Evolutionary conservation across 1,140 invertebrate species (phyloP).

Genomic region (Heliconius eleuchia): DNA sequence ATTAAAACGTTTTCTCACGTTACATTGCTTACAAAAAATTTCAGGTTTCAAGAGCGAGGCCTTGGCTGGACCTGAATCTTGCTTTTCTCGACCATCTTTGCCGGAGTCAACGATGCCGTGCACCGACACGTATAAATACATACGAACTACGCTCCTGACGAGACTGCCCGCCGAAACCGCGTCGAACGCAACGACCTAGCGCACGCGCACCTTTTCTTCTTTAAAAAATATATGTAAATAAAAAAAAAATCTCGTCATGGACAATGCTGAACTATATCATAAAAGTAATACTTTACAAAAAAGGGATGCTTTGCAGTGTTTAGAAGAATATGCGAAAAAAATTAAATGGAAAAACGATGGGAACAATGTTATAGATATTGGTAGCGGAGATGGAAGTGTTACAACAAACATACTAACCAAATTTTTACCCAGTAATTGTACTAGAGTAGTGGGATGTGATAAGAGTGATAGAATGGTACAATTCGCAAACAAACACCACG

Average conservation of each 20-base stretch:
- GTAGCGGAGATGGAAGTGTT: slow-evolving; percentile 89
- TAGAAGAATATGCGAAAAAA: slow-evolving; percentile 84
- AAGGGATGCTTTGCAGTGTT: slow-evolving; percentile 84
- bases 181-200: slow-evolving; percentile 52
- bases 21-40: slow-evolving; percentile 7
- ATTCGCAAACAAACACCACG: slow-evolving; percentile 83
- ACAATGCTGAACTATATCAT: slow-evolving; percentile 84
- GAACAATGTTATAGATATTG: slow-evolving; percentile 87
- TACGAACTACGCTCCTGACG: slow-evolving; percentile 53
- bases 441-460: slow-evolving; percentile 84
- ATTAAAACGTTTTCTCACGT: neutral
- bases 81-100: slow-evolving; percentile 37
- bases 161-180: slow-evolving; percentile 60
- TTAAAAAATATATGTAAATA: slow-evolving; percentile 34
- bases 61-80: slow-evolving; percentile 22
- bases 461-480: slow-evolving; percentile 87
- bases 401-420: slow-evolving; percentile 86
- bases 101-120: slow-evolving; percentile 45
- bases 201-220: slow-evolving; percentile 45
- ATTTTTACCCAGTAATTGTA: slow-evolving; percentile 81
- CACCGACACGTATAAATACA: slow-evolving; percentile 64
- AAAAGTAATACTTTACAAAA: slow-evolving; percentile 85
- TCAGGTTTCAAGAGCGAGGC: slow-evolving; percentile 33
- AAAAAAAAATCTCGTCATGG: slow-evolving; percentile 76
- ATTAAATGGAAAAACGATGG: slow-evolving; percentile 83